These are phyloP conservation scores for Stegophylla sp. DNA, from an alignment of 2,888 invertebrate genomes.

Conservation along the genomic window DNA sequence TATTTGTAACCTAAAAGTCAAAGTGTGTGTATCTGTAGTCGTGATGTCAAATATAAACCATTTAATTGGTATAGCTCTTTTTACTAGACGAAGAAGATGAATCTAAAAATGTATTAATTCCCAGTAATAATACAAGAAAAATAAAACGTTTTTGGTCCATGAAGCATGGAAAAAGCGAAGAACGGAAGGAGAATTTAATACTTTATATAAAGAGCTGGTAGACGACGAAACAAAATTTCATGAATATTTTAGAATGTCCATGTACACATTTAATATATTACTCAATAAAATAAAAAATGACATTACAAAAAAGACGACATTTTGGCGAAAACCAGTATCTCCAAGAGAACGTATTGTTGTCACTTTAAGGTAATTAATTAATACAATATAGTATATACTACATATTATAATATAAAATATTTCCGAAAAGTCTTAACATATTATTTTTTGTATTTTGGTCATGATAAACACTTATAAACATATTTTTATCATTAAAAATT, in stretches of 20 bases:
- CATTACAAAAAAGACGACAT: slow-evolving; percentile 3
- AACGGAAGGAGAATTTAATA: background rate
- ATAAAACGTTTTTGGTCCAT: slow-evolving; percentile 7
- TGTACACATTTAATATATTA: background rate
- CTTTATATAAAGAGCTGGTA: slow-evolving; percentile 1
- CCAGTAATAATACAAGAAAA: too few species aligned
- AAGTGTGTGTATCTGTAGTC: background rate
- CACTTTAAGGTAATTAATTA: background rate
- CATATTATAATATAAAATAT: too few species aligned
- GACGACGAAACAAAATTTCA: background rate
- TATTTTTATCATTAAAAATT: too few species aligned
- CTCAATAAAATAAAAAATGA: background rate
- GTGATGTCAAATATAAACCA: background rate
- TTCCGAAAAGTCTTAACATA: too few species aligned
- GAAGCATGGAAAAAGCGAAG: background rate
- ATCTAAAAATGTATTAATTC: background rate
- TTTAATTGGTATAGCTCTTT: background rate
- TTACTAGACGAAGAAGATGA: background rate
- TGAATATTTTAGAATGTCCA: slow-evolving; percentile 7
- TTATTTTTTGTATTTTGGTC: too few species aligned
- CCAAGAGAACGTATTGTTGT: background rate
- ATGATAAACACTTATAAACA: too few species aligned
- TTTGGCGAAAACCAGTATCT: slow-evolving; percentile 4
- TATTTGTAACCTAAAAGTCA: background rate
- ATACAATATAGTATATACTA: too few species aligned